A percentile compares a stretch with the other conserved stretches of the same genome.
phyloP scores from a whole-genome alignment of 2,888 invertebrate species.

The Nomada lathburiana region DNA sequence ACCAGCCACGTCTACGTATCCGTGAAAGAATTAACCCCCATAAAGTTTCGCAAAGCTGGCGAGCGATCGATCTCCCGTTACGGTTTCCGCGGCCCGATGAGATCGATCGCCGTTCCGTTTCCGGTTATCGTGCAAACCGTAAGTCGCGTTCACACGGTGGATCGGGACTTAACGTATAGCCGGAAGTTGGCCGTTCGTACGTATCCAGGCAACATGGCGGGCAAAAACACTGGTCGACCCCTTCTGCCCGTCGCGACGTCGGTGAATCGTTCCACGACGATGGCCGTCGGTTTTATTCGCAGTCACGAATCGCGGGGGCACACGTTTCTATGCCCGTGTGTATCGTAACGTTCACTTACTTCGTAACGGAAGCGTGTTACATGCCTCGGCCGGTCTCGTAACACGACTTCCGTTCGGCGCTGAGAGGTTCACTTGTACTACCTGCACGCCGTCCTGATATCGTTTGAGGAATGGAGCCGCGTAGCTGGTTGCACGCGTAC shows the following conservation, averaged over 20 bases:
- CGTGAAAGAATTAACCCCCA: conserved; percentile 19
- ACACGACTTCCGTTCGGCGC: conserved; percentile 36
- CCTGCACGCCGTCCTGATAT: conserved; percentile 2
- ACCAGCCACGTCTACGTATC: background rate
- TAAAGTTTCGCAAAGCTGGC: conserved; percentile 6
- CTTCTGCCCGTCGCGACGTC: conserved; percentile 3
- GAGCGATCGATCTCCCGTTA: conserved; percentile 8
- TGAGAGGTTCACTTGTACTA: conserved; percentile 4
- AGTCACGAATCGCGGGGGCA: conserved; percentile 55
- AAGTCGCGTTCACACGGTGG: conserved; percentile 49
- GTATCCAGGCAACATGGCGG: conserved; percentile 67
- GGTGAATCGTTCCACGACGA: background rate
- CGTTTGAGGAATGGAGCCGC: conserved; percentile 23
- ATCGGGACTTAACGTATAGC: conserved; percentile 53
- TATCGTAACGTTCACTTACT: conserved; percentile 33
- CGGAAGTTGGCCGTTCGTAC: conserved; percentile 55
- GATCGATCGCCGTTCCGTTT: conserved; percentile 35
- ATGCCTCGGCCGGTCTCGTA: conserved; percentile 8
- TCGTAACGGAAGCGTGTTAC: conserved; percentile 29
- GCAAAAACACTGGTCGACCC: conserved; percentile 61
- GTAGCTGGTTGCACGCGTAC: background rate
- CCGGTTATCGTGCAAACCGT: conserved; percentile 52
- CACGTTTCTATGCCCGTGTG: conserved; percentile 11
- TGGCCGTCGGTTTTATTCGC: conserved; percentile 25
- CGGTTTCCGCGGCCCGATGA: conserved; percentile 32